Percentiles rank a stretch among this genome's conserved stretches.
Evolutionary conservation across 2,888 invertebrate species (phyloP).

Genomic region (Liposcelis brunnea): DNA sequence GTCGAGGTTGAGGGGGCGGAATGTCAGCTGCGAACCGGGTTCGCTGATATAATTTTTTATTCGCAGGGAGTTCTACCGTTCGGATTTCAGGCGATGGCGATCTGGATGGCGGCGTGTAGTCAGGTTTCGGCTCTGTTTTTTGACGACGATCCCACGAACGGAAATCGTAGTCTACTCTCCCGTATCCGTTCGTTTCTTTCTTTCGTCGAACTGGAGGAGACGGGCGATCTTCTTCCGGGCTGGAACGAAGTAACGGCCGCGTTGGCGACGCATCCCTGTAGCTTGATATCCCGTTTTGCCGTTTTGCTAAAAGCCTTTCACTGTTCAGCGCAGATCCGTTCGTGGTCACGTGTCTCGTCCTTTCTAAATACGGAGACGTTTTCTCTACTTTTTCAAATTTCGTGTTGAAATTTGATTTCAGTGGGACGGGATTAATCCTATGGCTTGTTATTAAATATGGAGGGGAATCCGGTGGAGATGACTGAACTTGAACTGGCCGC

Average conservation of each 20-base stretch:
- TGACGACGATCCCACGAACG: slow-evolving; percentile 13
- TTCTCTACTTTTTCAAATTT: too few relatives aligned
- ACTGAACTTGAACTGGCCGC: background rate
- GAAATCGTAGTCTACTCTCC: slow-evolving; percentile 14
- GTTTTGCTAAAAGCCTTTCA: too few relatives aligned
- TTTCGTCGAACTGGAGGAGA: slow-evolving; percentile 3
- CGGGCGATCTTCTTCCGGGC: slow-evolving; percentile 4
- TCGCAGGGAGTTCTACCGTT: slow-evolving; percentile 20
- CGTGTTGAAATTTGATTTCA: background rate
- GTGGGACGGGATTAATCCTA: background rate
- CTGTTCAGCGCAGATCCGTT: too few relatives aligned
- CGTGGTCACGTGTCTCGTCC: too few relatives aligned
- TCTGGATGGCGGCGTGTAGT: slow-evolving; percentile 35
- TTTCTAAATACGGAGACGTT: too few relatives aligned
- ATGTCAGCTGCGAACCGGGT: slow-evolving; percentile 46
- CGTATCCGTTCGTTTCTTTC: background rate
- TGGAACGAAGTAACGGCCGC: slow-evolving; percentile 1
- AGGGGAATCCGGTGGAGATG: slow-evolving; percentile 7
- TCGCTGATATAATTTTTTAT: slow-evolving; percentile 47
- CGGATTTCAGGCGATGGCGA: slow-evolving; percentile 27
- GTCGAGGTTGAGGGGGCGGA: slow-evolving; percentile 22
- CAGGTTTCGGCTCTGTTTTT: slow-evolving; percentile 21
- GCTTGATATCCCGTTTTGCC: too few relatives aligned
- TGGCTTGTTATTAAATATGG: slow-evolving; percentile 4
- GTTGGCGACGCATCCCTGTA: too few relatives aligned